A percentile compares a stretch with the other conserved stretches of the same genome.
These are phyloP conservation scores for Limnodromus scolopaceus DNA, from an alignment of 2,797 vertebrate genomes.

Conservation along the genomic window DNA sequence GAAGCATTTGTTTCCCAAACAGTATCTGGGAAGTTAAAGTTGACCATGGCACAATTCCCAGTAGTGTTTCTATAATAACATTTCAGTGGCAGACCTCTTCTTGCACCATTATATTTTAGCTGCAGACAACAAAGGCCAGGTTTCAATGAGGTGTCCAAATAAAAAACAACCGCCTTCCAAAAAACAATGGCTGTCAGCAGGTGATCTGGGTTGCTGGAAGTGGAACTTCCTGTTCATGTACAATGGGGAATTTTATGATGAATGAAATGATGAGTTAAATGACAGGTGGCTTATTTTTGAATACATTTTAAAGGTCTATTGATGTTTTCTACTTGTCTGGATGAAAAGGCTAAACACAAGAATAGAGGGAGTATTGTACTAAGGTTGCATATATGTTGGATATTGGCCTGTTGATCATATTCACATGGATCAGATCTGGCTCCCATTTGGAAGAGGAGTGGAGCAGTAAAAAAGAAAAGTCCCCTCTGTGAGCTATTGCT, in stretches of 20 bases:
- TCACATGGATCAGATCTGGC: not conserved
- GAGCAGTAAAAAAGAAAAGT: not conserved
- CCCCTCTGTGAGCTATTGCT: not conserved
- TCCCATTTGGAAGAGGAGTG: not conserved
- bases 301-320: not conserved
- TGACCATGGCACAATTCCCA: constrained; percentile 29
- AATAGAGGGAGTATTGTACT: not conserved
- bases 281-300: not conserved
- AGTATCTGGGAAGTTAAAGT: constrained; percentile 13
- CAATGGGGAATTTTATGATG: not conserved
- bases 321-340: not conserved
- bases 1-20: constrained; percentile 36
- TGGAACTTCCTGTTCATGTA: not conserved
- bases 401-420: not conserved
- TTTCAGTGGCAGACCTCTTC: not conserved
- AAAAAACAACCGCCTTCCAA: not conserved
- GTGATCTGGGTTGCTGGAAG: constrained; percentile 2
- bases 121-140: constrained; percentile 4
- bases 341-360: not conserved
- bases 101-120: constrained; percentile 8
- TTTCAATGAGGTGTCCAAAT: constrained; percentile 17
- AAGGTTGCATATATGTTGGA: not conserved
- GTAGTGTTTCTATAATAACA: constrained; percentile 25
- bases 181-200: constrained; percentile 17
- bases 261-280: not conserved